A percentile compares a stretch with the other conserved stretches of the same genome.
phyloP scores from a whole-genome alignment of 1,140 invertebrate genomes.

The Orchestia grillus region DNA sequence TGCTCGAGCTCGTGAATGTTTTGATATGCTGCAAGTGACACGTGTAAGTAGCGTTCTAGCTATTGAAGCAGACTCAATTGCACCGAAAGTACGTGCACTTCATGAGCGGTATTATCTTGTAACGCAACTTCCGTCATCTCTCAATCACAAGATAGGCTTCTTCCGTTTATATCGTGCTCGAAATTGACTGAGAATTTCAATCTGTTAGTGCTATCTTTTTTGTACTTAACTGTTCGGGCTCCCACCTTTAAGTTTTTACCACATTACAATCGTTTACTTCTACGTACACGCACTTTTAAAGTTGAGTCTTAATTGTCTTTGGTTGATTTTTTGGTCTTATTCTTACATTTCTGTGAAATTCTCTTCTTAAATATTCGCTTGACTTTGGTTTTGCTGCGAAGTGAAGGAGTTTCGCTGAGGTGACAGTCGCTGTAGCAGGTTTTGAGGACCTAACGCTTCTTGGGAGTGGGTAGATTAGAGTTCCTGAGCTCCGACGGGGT shows the following conservation, averaged over 20 bases:
- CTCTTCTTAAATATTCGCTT: not conserved
- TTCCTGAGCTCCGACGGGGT: too few species aligned
- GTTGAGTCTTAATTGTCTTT: not conserved
- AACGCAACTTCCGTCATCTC: constrained; percentile 34
- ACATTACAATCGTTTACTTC: not conserved
- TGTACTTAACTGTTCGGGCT: not conserved
- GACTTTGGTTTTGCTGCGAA: not conserved
- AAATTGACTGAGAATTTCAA: constrained; percentile 16
- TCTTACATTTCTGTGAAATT: not conserved
- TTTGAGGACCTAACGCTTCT: not conserved
- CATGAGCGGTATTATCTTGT: not conserved
- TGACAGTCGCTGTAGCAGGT: not conserved
- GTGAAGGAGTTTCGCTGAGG: not conserved
- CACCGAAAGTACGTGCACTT: not conserved
- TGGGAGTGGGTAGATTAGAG: not conserved
- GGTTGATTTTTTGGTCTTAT: not conserved
- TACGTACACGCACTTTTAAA: not conserved
- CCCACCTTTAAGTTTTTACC: not conserved
- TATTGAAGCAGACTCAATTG: not conserved
- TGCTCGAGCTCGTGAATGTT: not conserved
- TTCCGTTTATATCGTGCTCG: constrained; percentile 50
- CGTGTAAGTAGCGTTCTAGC: not conserved
- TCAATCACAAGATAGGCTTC: constrained; percentile 5
- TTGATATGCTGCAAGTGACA: not conserved
- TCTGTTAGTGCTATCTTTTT: not conserved